phyloP scores from a whole-genome alignment of 2,113 vertebrate species.

The Oplegnathus fasciatus region DNA sequence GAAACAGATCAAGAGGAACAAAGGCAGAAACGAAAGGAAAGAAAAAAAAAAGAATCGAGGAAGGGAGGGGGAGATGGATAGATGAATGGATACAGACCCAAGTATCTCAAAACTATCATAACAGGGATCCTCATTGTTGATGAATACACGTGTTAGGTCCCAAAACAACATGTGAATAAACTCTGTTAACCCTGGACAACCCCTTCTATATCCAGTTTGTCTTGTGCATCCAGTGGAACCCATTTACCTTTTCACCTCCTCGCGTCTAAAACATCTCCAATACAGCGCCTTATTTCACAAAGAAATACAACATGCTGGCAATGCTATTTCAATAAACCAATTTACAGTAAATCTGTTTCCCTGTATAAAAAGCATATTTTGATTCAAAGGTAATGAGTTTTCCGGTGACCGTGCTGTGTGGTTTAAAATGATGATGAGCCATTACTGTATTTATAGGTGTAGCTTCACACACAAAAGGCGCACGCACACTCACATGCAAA shows the following conservation, averaged over 20 bases:
- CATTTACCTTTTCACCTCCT: constrained; percentile 61
- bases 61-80: too few relatives aligned
- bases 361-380: constrained; percentile 71
- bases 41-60: background rate
- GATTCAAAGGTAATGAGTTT: constrained; percentile 74
- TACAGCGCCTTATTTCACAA: constrained; percentile 52
- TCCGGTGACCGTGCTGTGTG: constrained; percentile 37
- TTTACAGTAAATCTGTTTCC: constrained; percentile 73
- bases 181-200: background rate
- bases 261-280: constrained; percentile 29
- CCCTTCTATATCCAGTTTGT: constrained; percentile 18
- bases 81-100: background rate
- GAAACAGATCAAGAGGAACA: background rate
- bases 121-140: background rate
- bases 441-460: constrained; percentile 72
- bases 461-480: constrained; percentile 38
- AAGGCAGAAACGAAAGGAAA: background rate
- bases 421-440: constrained; percentile 71
- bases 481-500: background rate
- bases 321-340: constrained; percentile 75
- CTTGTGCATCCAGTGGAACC: constrained; percentile 37
- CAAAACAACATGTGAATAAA: constrained; percentile 6
- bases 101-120: background rate
- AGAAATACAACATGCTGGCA: constrained; percentile 52
- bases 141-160: background rate